A percentile compares a stretch with the other conserved stretches of the same genome.
Evolutionary conservation across 2,888 invertebrate genomes (phyloP).

Genomic region (Enoplolaimus lenunculus): DNA sequence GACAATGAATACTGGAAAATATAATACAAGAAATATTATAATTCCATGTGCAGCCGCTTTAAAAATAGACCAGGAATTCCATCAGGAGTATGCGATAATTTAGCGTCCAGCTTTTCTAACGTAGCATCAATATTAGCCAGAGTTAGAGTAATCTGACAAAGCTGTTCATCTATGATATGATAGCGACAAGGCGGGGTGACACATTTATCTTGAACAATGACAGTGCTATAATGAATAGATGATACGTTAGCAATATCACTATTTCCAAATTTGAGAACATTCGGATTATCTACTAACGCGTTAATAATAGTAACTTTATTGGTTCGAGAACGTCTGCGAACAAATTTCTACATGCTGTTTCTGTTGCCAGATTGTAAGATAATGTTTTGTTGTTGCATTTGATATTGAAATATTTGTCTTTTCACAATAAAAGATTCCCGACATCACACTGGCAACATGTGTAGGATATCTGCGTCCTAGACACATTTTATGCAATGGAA

Average conservation of each 20-base stretch:
- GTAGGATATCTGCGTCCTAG: not conserved
- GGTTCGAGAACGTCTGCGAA: too few species aligned
- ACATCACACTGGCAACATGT: too few species aligned
- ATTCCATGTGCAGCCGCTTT: not conserved
- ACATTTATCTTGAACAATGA: not conserved
- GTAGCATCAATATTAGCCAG: not conserved
- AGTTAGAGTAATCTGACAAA: not conserved
- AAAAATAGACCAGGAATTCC: constrained; percentile 12
- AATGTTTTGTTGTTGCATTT: too few species aligned
- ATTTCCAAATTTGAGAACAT: not conserved
- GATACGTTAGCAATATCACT: not conserved
- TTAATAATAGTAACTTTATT: not conserved
- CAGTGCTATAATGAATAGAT: not conserved
- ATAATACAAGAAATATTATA: not conserved
- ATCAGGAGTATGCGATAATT: constrained; percentile 6
- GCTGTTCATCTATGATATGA: too few species aligned
- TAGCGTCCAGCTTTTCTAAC: not conserved
- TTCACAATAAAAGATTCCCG: too few species aligned
- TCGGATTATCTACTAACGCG: not conserved
- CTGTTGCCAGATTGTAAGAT: too few species aligned
- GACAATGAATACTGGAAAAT: not conserved
- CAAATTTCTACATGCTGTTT: too few species aligned
- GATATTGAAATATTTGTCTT: not conserved
- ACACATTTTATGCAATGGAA: not conserved
- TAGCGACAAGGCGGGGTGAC: too few species aligned